Evolutionary conservation across 1,140 invertebrate genomes (phyloP), one percentile per base, ranked within the genome.

Genomic region (Onthophagus taurus): DNA sequence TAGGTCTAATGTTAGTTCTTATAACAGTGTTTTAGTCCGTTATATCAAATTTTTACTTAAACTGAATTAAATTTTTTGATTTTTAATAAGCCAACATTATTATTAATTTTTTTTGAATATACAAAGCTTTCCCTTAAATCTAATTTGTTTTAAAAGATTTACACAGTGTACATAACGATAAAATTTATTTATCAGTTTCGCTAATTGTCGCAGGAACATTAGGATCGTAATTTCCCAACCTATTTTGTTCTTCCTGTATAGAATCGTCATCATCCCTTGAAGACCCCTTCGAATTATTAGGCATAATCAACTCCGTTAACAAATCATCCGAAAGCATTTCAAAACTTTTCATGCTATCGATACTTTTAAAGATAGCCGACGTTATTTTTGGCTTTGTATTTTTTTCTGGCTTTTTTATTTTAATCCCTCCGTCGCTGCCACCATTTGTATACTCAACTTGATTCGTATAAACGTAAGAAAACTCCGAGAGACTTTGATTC

Each of bases 381-480:
- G 76, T 80, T 14, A 82, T 77, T 7, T 80, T 71, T 2, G 78
- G 78, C 45, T 76, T 80, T 43, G 70, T 72, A n/a, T 64, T 63
- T 31, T 74, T 69, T 3, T 68, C 66, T n/a, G 65, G 66, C 14
- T 64, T 66, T 18, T 43, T 50, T 29, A 18, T 48, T 70, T 70
- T 23, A 54, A 64, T 1, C 67, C 65, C 3, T 63, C 55, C 16
- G 56, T 65, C 64, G 61, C 73, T 59, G 56, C 75, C 78, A 21
- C 70, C 72, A 12, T 67, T 64, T 53, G 76, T 78, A 57, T 85
- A 85, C n/a, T 81, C 76, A 47, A 81, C 63, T 61, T 85, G 82
- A 57, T 80, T 84, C 31, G 81, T 77, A 54, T 86, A 86, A 29
- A 77, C 73, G 54, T 85, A 86, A 48, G 77, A 80, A 8, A 76